These are phyloP conservation scores for Phrynocephalus guinanensis DNA, from an alignment of 2,797 vertebrate genomes.

Conservation along the genomic window DNA sequence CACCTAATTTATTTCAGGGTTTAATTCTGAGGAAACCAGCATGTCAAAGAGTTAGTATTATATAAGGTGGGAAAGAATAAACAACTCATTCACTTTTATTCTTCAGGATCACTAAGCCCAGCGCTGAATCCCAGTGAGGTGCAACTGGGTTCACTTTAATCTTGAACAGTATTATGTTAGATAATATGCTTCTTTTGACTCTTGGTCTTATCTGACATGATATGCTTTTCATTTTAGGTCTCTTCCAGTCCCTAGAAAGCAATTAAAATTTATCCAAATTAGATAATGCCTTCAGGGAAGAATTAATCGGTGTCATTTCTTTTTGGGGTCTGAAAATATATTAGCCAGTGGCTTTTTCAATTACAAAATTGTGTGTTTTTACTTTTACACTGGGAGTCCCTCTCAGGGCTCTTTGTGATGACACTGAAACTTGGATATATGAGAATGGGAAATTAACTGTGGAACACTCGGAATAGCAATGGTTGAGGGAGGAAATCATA, in stretches of 20 bases:
- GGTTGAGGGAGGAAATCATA: background rate
- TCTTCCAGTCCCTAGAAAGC: background rate
- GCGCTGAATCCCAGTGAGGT: background rate
- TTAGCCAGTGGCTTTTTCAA: background rate
- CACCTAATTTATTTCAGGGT: background rate
- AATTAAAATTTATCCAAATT: slow-evolving; percentile 5
- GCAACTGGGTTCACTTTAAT: background rate
- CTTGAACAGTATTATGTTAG: background rate
- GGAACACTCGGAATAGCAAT: background rate
- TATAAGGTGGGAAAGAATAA: background rate
- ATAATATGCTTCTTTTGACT: background rate
- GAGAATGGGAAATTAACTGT: background rate
- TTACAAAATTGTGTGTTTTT: slow-evolving; percentile 24
- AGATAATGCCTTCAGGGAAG: slow-evolving; percentile 10
- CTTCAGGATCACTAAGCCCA: background rate
- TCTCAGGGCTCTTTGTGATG: background rate
- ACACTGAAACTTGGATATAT: fast-evolving
- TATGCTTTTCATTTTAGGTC: background rate
- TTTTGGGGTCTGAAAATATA: background rate
- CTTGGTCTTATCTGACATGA: background rate
- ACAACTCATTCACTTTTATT: background rate
- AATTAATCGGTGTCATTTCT: slow-evolving; percentile 35
- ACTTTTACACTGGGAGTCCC: background rate
- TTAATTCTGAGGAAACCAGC: background rate
- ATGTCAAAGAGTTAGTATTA: background rate